A percentile compares a stretch with the other conserved stretches of the same genome.
These are phyloP conservation scores for Phymastichus coffea DNA, from an alignment of 1,140 invertebrate genomes.

Conservation along the genomic window DNA sequence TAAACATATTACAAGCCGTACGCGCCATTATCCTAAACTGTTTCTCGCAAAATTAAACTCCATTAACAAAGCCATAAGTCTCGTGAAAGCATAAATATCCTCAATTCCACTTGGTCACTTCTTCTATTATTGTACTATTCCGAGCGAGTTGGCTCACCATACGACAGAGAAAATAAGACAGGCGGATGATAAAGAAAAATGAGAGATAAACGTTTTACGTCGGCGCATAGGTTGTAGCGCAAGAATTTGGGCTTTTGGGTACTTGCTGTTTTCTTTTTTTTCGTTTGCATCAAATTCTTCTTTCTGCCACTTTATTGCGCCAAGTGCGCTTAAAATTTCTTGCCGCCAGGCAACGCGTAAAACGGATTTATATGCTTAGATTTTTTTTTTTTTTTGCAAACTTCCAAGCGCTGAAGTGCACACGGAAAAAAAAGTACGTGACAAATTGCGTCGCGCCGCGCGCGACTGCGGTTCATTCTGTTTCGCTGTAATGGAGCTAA, in stretches of 20 bases:
- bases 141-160: too few relatives aligned
- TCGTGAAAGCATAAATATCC: background rate
- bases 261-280: too few relatives aligned
- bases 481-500: conserved; percentile 2
- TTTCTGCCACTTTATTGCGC: conserved; percentile 8
- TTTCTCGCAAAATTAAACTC: too few relatives aligned
- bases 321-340: conserved; percentile 14
- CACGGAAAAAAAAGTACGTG: background rate
- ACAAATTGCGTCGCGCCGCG: background rate
- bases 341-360: conserved; percentile 2
- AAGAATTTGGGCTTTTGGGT: too few relatives aligned
- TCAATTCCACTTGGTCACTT: background rate
- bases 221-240: too few relatives aligned
- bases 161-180: too few relatives aligned
- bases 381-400: too few relatives aligned
- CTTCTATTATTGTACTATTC: background rate
- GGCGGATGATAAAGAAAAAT: too few relatives aligned
- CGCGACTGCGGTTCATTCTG: conserved; percentile 6
- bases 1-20: too few relatives aligned
- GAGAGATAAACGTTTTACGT: too few relatives aligned
- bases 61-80: background rate
- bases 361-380: conserved; percentile 20
- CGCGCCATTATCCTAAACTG: too few relatives aligned
- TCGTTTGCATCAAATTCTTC: too few relatives aligned
- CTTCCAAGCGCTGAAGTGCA: background rate